Evolutionary conservation across 2,797 vertebrate genomes (phyloP).

Genomic region (Valencia hispanica): DNA sequence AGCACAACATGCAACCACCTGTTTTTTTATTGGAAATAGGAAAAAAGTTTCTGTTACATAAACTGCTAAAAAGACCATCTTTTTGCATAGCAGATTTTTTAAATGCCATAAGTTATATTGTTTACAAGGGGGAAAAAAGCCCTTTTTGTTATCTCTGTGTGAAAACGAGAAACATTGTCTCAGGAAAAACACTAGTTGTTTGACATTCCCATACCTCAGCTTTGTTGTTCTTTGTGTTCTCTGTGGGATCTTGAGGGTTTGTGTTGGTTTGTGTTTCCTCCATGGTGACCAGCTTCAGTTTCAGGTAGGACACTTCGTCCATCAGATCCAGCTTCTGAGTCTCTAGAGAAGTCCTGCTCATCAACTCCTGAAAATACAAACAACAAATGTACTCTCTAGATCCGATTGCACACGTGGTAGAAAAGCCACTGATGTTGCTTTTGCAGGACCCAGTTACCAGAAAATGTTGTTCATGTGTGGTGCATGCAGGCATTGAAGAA

Average conservation of each 20-base stretch:
- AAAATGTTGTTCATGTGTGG: not conserved
- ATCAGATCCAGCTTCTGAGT: slow-evolving; percentile 96
- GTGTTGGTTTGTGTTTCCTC: slow-evolving; percentile 85
- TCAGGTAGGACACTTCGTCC: slow-evolving; percentile 93
- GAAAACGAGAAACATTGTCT: not conserved
- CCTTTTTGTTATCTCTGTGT: not conserved
- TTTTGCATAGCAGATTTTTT: not conserved
- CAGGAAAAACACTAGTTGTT: slow-evolving; percentile 7
- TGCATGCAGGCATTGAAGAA: slow-evolving; percentile 18
- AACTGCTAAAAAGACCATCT: not conserved
- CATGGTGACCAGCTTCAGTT: slow-evolving; percentile 92
- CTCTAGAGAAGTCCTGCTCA: slow-evolving; percentile 91
- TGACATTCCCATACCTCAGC: slow-evolving; percentile 84
- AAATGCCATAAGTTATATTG: not conserved
- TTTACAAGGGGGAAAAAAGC: not conserved
- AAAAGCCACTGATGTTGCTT: not conserved
- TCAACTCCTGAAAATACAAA: slow-evolving; percentile 84
- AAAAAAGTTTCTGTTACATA: not conserved
- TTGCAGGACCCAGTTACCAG: not conserved
- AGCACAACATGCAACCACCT: not conserved
- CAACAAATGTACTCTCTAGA: slow-evolving; percentile 13
- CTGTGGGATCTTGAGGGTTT: slow-evolving; percentile 69
- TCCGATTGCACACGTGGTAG: slow-evolving; percentile 1
- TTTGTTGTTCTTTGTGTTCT: slow-evolving; percentile 89
- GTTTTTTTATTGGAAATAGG: not conserved